Base-by-base conservation (phyloP, 1,140 invertebrate genomes). In the Drosophila grimshawi region DNA sequence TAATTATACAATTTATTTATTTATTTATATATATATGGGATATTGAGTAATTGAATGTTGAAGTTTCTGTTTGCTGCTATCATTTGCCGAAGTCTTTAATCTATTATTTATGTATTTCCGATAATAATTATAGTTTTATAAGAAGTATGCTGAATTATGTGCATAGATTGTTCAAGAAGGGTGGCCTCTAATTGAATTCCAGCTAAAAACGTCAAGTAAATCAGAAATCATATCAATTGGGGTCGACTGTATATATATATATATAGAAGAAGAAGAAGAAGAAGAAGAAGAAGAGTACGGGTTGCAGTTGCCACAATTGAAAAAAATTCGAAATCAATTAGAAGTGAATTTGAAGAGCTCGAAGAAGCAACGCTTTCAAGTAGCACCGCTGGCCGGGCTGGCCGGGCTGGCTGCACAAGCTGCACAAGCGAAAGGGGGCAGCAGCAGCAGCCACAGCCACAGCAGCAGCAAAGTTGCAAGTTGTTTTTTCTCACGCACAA, bases 311-410 rank as follows among this genome's bases (percentile, higher is more conserved):
- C n/a, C 56, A 48, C 68, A 86, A 88, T 88, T 88, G 80, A 82
- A 73, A 78, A 52, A 69, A 89, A 88, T 88, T 83, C 62, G 53
- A 69, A 68, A 88, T 86, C 83, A 86, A 86, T 88, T 86, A 88
- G 83, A 86, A 69, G 69, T 80, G 83, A 83, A 88, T 88, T 86
- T 88, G 72, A 88, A 71, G 72, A 77, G 77, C 83, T 72, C 68
- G 41, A 32, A 46, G 59, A 56, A 74, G 37, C 52, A 74, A 41
- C 52, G 76, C 82, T 86, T 83, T 86, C 83, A 86, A 86, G 82
- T 88, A 80, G 83, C 76, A 70, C 76, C 82, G 82, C 77, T 19
- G 19, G 19, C 19, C 2, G 19, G 19, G 82, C 77, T 19, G 19
- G 19, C 19, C 2, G 19, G 19, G 19, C 19, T 19, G 0, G 19